Evolutionary conservation across 1,140 invertebrate genomes (phyloP), one percentile per base, ranked within the genome.

Genomic region (Drosophila kanapiae): DNA sequence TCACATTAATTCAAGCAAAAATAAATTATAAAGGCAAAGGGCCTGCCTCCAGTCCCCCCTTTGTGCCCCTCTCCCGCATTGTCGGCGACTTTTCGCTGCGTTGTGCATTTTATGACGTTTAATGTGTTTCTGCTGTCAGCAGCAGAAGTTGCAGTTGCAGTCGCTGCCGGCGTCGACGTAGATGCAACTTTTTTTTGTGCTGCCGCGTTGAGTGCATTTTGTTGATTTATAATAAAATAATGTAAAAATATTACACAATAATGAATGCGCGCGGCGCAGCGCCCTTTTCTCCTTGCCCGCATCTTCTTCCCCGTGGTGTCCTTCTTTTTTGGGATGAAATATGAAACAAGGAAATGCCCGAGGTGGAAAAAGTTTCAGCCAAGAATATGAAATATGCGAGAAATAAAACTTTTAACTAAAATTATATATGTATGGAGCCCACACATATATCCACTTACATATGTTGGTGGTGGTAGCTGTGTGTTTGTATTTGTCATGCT

Each of bases 141-240:
- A 47, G 65, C 84, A 87, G 84, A 82, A 83, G 84, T 75, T 72
- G 64, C 63, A 59, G 63, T 42, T 43, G 75, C 61, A 59, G 65
- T 42, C 37, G 62, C 43, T 54, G 76, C 45, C 54, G 42, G 35
- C 65, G 80, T 56, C 60, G 60, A 18, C 76, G 76, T 49, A 69
- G 75, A 64, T 83, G 83, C 83, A 87, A 88, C 64, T 71, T 87
- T 78, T 67, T 64, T 35, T 47, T 71, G 45, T 60, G 53, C 75
- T 59, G 75, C 62, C 58, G 76, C 78, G 78, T 71, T 80, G 86
- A 91, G 86, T 91, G 86, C 86, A 91, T 91, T 91, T 91, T 86
- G 87, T 91, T 91, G 86, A 91, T 91, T 91, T 91, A 91, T 91
- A 91, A 91, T 91, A 91, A 91, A 91, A 91, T 91, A 91, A 91